These are phyloP conservation scores for Phaedon cochleariae DNA, from an alignment of 2,888 invertebrate species.

Conservation along the genomic window DNA sequence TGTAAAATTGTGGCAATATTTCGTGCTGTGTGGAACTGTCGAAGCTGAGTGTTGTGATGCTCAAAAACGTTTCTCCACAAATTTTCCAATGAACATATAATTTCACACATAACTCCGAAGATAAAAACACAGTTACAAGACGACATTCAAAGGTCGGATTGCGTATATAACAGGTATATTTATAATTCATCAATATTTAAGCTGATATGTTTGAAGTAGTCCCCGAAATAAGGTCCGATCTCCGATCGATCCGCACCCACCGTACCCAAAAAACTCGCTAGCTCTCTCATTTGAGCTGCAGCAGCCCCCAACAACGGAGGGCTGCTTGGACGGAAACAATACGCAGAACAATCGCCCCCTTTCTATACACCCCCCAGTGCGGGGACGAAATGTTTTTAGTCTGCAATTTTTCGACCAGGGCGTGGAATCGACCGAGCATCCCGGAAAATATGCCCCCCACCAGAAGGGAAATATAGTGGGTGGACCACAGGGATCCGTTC, in stretches of 20 bases:
- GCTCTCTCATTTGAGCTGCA: constrained; percentile 61
- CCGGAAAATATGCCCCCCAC: no score
- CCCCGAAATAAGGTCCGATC: constrained; percentile 66
- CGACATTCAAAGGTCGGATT: constrained; percentile 64
- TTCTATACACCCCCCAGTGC: constrained; percentile 5
- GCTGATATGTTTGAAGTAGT: constrained; percentile 79
- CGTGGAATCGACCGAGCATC: constrained; percentile 24
- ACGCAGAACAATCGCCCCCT: constrained; percentile 56
- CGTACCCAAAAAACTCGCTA: constrained; percentile 54
- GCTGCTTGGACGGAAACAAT: constrained; percentile 63
- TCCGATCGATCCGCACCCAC: constrained; percentile 61
- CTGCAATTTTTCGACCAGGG: constrained; percentile 36
- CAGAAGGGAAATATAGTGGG: neutral
- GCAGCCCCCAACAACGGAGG: constrained; percentile 54
- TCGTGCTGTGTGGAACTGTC: no score
- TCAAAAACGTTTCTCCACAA: constrained; percentile 51
- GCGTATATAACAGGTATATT: constrained; percentile 62
- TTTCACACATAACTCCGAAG: constrained; percentile 57
- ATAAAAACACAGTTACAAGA: constrained; percentile 62
- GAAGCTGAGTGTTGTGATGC: constrained; percentile 27
- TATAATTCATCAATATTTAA: constrained; percentile 68
- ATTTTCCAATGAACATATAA: constrained; percentile 56
- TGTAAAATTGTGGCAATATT: no score
- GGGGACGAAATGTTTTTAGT: constrained; percentile 34
- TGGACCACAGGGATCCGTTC: neutral